Evolutionary conservation across 1,140 invertebrate genomes (phyloP).

Genomic region (Ips nitidus): DNA sequence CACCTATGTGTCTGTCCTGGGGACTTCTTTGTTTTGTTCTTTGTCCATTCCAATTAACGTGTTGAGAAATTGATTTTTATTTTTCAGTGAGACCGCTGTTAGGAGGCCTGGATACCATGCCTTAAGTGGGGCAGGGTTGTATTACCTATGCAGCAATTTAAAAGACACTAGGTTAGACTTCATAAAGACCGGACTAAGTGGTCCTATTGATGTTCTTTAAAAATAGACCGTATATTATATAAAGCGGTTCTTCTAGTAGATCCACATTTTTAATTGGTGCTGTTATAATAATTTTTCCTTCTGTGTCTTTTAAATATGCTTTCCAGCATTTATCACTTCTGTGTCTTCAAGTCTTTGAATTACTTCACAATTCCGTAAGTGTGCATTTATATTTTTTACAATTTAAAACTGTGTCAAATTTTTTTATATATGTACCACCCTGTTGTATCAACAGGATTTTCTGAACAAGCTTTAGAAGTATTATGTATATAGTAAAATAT

Average conservation of each 20-base stretch:
- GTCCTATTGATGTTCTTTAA: background rate
- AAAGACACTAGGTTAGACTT: background rate
- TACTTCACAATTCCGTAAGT: slow-evolving; percentile 4
- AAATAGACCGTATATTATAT: background rate
- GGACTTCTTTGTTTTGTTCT: slow-evolving; percentile 2
- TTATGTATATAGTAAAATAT: slow-evolving; percentile 12
- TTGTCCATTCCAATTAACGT: background rate
- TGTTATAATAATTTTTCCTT: background rate
- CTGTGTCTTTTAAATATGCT: background rate
- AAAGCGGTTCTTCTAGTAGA: background rate
- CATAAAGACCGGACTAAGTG: background rate
- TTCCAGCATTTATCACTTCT: background rate
- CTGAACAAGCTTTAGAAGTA: background rate
- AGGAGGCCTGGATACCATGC: slow-evolving; percentile 10
- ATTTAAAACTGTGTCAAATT: slow-evolving; percentile 21
- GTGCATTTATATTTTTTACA: slow-evolving; percentile 9
- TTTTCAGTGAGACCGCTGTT: slow-evolving; percentile 26
- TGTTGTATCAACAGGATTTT: slow-evolving; percentile 30
- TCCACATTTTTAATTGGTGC: background rate
- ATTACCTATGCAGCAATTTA: background rate
- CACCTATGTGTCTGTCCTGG: background rate
- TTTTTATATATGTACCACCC: slow-evolving; percentile 8
- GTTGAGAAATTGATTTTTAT: slow-evolving; percentile 14
- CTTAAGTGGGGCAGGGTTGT: background rate
- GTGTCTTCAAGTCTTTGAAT: background rate